These are phyloP conservation scores for Sarcophaga variegata DNA, from an alignment of 2,888 invertebrate species.

Conservation along the genomic window DNA sequence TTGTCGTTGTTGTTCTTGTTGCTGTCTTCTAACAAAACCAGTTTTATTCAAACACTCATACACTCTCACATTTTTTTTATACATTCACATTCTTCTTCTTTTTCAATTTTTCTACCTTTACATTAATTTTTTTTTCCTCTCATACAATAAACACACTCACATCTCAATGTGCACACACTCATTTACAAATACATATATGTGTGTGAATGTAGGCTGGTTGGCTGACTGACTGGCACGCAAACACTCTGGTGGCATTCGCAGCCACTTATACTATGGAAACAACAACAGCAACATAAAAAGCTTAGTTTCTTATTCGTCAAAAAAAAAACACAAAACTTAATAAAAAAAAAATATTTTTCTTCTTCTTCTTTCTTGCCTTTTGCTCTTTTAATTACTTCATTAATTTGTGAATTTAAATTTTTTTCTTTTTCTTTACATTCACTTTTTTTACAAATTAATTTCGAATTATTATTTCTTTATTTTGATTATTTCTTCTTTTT, in stretches of 20 bases:
- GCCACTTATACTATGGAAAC: slow-evolving; percentile 46
- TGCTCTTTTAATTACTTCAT: slow-evolving; percentile 32
- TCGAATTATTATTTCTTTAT: slow-evolving; percentile 13
- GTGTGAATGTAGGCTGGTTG: slow-evolving; percentile 10
- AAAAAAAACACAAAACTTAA: slow-evolving; percentile 52
- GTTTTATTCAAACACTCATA: slow-evolving; percentile 65
- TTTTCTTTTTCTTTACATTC: background rate
- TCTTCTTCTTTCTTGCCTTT: slow-evolving; percentile 5
- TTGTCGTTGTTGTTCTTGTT: slow-evolving; percentile 30
- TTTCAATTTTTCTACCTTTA: slow-evolving; percentile 13
- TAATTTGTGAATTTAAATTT: slow-evolving; percentile 23
- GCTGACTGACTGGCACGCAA: slow-evolving; percentile 53
- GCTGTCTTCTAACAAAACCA: slow-evolving; percentile 69
- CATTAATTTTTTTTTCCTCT: slow-evolving; percentile 52
- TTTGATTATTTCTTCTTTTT: background rate
- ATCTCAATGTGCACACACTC: slow-evolving; percentile 22
- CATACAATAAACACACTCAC: background rate
- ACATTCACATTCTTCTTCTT: slow-evolving; percentile 54
- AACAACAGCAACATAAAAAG: slow-evolving; percentile 28
- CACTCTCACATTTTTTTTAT: slow-evolving; percentile 23
- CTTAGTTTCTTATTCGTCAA: slow-evolving; percentile 56
- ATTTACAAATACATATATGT: slow-evolving; percentile 7
- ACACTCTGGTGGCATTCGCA: slow-evolving; percentile 52
- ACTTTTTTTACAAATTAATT: background rate
- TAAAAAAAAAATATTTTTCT: background rate